Evolutionary conservation across 2,797 vertebrate genomes (phyloP).

Genomic region (Cynopterus sphinx): DNA sequence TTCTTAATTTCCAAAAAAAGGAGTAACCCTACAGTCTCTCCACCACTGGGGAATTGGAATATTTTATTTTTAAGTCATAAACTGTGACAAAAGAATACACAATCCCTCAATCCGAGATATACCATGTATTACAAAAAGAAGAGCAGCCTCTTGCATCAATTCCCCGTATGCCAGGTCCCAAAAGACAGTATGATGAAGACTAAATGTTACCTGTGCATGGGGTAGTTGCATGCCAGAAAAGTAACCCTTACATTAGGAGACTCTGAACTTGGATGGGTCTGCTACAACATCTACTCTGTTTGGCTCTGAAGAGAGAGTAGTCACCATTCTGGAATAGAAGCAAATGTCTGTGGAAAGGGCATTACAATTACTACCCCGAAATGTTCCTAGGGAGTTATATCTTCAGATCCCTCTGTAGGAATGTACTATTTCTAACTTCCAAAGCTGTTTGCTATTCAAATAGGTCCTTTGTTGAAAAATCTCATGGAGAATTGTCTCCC

Average conservation of each 20-base stretch:
- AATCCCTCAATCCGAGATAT: not conserved
- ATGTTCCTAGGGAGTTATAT: not conserved
- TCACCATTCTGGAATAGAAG: not conserved
- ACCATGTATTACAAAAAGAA: not conserved
- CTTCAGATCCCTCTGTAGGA: not conserved
- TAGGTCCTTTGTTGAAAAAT: not conserved
- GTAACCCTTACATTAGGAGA: accelerated
- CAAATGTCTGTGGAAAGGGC: not conserved
- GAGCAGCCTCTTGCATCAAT: not conserved
- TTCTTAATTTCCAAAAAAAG: not conserved
- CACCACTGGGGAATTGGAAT: not conserved
- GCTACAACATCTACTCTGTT: not conserved
- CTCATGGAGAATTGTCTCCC: not conserved
- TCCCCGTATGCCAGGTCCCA: not conserved
- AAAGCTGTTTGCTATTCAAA: not conserved
- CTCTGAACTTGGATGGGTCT: not conserved
- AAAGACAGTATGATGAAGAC: not conserved
- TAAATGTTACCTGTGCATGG: accelerated
- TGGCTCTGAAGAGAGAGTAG: not conserved
- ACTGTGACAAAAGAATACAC: not conserved
- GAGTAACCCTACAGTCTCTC: not conserved
- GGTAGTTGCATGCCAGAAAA: not conserved
- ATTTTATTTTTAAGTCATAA: not conserved
- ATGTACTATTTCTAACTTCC: not conserved
- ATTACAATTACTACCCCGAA: not conserved